Evolutionary conservation across 2,888 invertebrate genomes (phyloP), one percentile per base, ranked within the genome.

Genomic region (Ditula angustiorana): DNA sequence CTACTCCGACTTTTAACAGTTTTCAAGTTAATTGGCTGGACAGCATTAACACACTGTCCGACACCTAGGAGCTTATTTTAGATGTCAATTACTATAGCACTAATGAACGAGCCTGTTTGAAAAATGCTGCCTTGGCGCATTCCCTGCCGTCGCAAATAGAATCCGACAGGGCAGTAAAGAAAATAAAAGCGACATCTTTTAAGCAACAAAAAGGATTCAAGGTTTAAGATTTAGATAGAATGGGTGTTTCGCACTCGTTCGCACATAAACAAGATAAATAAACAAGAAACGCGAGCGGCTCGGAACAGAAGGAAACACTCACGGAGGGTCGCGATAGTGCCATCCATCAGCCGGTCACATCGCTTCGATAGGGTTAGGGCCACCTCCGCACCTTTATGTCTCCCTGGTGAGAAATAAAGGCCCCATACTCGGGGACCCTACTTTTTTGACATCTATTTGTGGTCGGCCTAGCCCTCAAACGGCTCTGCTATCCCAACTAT

Each of bases 371-470:
- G 92, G 92, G 92, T 92, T 92, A 91, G 88, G 87, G 83, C 87
- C 87, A 87, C 83, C 87, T 88, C 87, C 86, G 86, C 85, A 92
- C 91, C 92, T 92, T 92, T 92, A 92, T 92, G 91, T 69, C 85
- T 92, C 92, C 92, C 92, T 76, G 81, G 92, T 87, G 90, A 75
- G 80, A 87, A 80, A 88, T 92, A 92, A 91, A 86, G 82, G 84
- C 86, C 82, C 86, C 80, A 82, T 83, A 82, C 83, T 79, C 79
- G 81, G 80, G 81, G 82, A 83, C 87, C 87, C 90, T 85, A 88
- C 87, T 90, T 90, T 90, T 92, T 91, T 92, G 90, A 89, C 91
- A 86, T 91, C 90, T 91, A 92, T 92, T 91, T 92, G 92, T 88
- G 92, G 92, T 91, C 85, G 86, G 81, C 80, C 82, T 78, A 78